phyloP scores from a whole-genome alignment of 2,113 vertebrate species.

The Acanthisitta chloris region DNA sequence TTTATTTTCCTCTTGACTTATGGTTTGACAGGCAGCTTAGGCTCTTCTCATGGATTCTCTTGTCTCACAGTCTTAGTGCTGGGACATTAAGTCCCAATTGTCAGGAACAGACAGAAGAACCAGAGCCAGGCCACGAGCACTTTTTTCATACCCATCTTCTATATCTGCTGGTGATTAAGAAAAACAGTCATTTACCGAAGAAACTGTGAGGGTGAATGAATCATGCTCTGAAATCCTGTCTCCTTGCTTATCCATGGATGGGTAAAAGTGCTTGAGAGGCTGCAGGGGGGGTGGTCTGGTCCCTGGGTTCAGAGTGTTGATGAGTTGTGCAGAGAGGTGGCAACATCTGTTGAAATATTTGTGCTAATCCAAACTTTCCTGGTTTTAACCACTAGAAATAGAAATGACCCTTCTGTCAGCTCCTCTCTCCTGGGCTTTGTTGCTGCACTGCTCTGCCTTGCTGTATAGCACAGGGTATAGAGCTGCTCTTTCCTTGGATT shows the following conservation, averaged over 20 bases:
- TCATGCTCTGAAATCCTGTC: neutral
- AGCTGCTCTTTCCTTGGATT: neutral
- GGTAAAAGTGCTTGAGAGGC: neutral
- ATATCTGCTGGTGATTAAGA: neutral
- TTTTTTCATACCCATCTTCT: neutral
- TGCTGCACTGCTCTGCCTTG: neutral
- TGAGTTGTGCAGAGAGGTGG: neutral
- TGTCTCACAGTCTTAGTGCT: neutral
- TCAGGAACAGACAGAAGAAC: neutral
- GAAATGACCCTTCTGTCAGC: neutral
- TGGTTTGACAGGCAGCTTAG: neutral
- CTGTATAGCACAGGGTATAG: rapidly evolving
- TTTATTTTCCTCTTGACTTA: neutral
- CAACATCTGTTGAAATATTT: neutral
- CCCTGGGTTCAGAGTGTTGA: rapidly evolving
- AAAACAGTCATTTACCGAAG: neutral
- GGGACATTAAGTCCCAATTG: rapidly evolving
- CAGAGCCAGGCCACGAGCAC: neutral
- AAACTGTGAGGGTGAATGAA: neutral
- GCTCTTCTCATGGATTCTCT: neutral
- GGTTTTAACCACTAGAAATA: neutral
- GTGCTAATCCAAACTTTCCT: neutral
- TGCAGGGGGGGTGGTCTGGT: neutral
- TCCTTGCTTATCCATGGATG: neutral
- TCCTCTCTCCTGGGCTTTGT: neutral